Conservation (phyloP, 2,888 invertebrate species). For the Leucophenga montana region DNA sequence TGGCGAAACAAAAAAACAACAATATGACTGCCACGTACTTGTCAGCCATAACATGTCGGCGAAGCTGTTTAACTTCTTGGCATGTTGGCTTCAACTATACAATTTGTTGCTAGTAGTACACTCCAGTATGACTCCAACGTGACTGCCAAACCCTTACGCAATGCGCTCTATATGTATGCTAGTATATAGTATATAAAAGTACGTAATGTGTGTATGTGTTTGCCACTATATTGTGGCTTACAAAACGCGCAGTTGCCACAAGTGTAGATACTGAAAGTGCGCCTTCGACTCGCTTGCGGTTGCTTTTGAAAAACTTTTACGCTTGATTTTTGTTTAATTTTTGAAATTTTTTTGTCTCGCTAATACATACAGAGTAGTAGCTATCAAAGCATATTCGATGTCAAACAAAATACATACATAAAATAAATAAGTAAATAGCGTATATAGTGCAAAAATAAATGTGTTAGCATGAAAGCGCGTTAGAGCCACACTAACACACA, state of each 20-base stretch:
- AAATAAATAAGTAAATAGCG: too few relatives aligned
- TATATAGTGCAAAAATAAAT: too few relatives aligned
- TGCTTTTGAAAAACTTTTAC: constrained; percentile 60
- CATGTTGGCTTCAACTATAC: constrained; percentile 10
- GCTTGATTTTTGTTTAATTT: constrained; percentile 12
- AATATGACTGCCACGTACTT: constrained; percentile 35
- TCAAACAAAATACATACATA: too few relatives aligned
- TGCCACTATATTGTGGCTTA: constrained; percentile 1
- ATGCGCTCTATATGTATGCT: neutral
- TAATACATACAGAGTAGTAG: neutral
- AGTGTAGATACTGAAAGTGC: neutral
- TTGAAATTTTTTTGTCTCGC: constrained; percentile 1
- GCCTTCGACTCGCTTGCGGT: constrained; percentile 43
- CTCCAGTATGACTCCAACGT: too few relatives aligned
- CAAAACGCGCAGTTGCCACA: constrained; percentile 15
- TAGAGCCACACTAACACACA: neutral
- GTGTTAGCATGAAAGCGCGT: neutral
- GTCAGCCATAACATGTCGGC: constrained; percentile 21
- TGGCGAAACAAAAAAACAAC: constrained; percentile 24
- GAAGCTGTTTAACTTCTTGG: constrained; percentile 18
- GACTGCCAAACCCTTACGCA: too few relatives aligned
- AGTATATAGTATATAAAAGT: neutral
- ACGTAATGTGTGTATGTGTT: constrained; percentile 12
- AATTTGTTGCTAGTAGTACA: neutral
- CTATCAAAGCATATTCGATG: too few relatives aligned